Evolutionary conservation across 2,797 vertebrate species (phyloP).

Genomic region (Ptychobarbus kaznakovi): DNA sequence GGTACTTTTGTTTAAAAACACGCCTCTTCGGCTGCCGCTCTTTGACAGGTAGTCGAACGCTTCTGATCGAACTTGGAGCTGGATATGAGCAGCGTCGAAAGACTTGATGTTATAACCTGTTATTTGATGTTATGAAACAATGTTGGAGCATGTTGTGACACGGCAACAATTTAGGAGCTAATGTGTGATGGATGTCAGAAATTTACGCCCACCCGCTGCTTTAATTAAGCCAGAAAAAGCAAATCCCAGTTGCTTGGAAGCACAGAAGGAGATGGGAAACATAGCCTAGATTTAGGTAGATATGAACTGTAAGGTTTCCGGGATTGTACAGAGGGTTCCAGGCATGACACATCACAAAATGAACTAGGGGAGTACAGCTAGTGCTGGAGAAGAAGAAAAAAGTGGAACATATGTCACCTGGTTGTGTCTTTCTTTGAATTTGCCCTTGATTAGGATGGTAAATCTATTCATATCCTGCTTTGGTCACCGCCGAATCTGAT

Average conservation of each 20-base stretch:
- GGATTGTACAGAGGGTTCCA: background rate
- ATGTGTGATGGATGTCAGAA: constrained; percentile 42
- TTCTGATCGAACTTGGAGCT: constrained; percentile 10
- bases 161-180: constrained; percentile 31
- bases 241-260: constrained; percentile 18
- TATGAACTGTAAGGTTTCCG: background rate
- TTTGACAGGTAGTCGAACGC: background rate
- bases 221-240: constrained; percentile 45
- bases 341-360: background rate
- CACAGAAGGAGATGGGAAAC: constrained; percentile 15
- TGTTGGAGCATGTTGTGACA: constrained; percentile 41
- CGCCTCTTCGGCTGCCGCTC: background rate
- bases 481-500: background rate
- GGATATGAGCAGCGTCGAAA: constrained; percentile 9
- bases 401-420: constrained; percentile 33
- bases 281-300: constrained; percentile 15
- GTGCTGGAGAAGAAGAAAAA: constrained; percentile 3
- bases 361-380: background rate
- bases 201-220: constrained; percentile 25
- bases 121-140: constrained; percentile 45
- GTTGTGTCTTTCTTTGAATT: constrained; percentile 28
- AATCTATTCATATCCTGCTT: constrained; percentile 34
- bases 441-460: constrained; percentile 14
- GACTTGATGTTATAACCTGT: constrained; percentile 15
- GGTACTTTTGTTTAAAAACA: constrained; percentile 9